Percentiles rank a stretch among this genome's conserved stretches.
Conservation (phyloP, 2,797 vertebrate genomes). For the Otolemur crassicaudatus region DNA sequence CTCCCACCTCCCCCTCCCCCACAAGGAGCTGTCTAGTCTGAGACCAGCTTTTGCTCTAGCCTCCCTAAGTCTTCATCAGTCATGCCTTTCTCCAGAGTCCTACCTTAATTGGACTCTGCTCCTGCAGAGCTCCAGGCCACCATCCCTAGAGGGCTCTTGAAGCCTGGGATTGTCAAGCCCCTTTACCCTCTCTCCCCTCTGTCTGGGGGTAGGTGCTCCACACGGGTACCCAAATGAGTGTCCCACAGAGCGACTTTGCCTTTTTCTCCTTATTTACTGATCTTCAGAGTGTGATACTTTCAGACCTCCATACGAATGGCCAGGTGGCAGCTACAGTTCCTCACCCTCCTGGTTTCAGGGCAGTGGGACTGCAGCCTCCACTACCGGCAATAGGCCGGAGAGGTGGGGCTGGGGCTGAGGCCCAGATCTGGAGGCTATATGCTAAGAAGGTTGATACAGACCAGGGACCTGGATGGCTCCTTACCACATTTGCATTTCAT, state of each 20-base stretch:
- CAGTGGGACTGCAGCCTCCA: not conserved
- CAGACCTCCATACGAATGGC: not conserved
- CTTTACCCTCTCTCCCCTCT: not conserved
- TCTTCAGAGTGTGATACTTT: not conserved
- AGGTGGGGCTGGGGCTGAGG: not conserved
- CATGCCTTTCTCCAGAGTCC: not conserved
- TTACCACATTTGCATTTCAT: not conserved
- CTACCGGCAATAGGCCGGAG: rapidly evolving
- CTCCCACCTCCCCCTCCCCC: rapidly evolving
- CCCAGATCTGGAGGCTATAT: not conserved
- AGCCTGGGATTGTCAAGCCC: not conserved
- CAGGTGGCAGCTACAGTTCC: not conserved
- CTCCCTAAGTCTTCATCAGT: not conserved
- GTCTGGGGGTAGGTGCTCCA: not conserved
- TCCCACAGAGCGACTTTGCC: not conserved
- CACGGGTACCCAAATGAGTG: not conserved
- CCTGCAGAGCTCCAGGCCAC: not conserved
- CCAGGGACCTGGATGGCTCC: not conserved
- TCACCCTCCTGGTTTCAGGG: not conserved
- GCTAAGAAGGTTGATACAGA: not conserved
- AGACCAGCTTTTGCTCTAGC: not conserved
- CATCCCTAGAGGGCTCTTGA: not conserved
- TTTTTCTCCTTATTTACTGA: not conserved
- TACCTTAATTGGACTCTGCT: not conserved
- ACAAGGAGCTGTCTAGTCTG: not conserved